Evolutionary conservation across 2,113 vertebrate genomes (phyloP).

Genomic region (Emydocephalus ijimae): DNA sequence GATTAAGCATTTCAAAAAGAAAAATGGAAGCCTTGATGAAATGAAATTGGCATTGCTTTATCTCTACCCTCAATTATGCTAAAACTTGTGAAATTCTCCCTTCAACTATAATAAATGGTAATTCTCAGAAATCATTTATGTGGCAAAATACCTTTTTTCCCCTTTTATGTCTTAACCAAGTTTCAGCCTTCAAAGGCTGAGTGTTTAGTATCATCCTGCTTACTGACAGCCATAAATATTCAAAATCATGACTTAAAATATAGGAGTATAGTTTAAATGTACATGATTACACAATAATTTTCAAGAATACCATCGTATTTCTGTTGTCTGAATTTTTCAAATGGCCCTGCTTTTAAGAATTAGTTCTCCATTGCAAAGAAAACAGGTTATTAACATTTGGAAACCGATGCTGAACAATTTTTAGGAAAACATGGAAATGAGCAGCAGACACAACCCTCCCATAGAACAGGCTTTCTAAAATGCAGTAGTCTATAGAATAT

Average conservation of each 20-base stretch:
- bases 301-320: neutral
- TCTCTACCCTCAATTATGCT: neutral
- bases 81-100: neutral
- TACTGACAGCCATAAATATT: constrained; percentile 1
- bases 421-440: neutral
- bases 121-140: neutral
- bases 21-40: neutral
- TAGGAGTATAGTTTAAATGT: neutral
- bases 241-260: neutral
- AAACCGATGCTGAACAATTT: neutral
- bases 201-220: neutral
- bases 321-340: neutral
- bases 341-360: neutral
- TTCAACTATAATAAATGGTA: neutral
- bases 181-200: neutral
- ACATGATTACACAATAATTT: neutral
- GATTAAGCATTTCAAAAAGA: neutral
- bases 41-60: neutral
- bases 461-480: constrained; percentile 5
- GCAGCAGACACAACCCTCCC: too few species aligned
- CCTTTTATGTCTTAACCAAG: neutral
- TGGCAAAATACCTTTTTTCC: neutral
- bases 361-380: neutral
- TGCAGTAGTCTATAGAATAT: neutral
- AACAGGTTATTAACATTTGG: neutral